Evolutionary conservation across 2,888 invertebrate genomes (phyloP).

Genomic region (Aleiodes leptofemur): DNA sequence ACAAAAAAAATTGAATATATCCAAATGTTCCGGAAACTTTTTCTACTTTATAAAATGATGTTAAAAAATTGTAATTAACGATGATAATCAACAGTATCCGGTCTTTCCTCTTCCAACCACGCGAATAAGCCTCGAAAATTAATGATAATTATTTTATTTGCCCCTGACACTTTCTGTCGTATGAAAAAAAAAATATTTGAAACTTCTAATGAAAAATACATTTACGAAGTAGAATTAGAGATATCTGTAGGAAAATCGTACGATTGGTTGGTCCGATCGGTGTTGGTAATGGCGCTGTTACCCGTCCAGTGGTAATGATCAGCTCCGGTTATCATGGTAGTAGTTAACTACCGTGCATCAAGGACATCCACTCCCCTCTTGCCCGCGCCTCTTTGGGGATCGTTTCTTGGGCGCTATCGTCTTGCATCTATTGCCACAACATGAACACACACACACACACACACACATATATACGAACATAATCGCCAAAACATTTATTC

Average conservation of each 20-base stretch:
- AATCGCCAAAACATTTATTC: slow-evolving; percentile 43
- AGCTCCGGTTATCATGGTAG: slow-evolving; percentile 54
- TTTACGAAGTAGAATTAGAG: neutral
- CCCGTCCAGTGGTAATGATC: slow-evolving; percentile 40
- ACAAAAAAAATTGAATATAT: too few relatives aligned
- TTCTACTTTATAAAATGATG: too few relatives aligned
- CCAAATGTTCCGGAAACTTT: too few relatives aligned
- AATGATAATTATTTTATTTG: too few relatives aligned
- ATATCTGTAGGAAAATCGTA: neutral
- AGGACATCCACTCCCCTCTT: slow-evolving; percentile 65
- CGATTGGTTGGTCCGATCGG: slow-evolving; percentile 50
- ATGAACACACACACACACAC: neutral
- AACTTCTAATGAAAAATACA: neutral
- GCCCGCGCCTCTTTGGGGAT: slow-evolving; percentile 43
- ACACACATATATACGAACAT: too few relatives aligned
- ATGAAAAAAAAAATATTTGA: too few relatives aligned
- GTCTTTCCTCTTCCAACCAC: too few relatives aligned
- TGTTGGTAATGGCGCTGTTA: slow-evolving; percentile 55
- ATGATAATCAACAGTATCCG: too few relatives aligned
- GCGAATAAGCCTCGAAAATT: too few relatives aligned
- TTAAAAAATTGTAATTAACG: too few relatives aligned
- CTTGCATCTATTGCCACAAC: slow-evolving; percentile 35
- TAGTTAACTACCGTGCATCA: slow-evolving; percentile 67
- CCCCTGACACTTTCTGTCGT: too few relatives aligned
- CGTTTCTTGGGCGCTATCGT: slow-evolving; percentile 49